These are phyloP conservation scores for Merodon equestris DNA, from an alignment of 2,888 invertebrate species.

Conservation along the genomic window DNA sequence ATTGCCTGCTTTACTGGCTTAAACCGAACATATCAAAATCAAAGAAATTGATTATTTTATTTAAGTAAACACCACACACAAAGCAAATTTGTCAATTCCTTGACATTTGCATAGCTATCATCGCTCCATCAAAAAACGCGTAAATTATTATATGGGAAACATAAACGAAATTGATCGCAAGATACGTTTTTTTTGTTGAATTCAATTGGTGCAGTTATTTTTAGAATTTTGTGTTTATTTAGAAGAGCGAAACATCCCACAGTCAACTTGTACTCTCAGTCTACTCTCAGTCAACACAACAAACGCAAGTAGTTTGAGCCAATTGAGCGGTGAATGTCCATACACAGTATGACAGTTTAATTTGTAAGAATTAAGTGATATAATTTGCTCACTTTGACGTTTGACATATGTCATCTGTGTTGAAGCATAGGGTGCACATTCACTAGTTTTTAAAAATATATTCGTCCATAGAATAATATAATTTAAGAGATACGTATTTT, in stretches of 20 bases:
- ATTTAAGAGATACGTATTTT: too few relatives aligned
- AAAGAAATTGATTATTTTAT: conserved; percentile 36
- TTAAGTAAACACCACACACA: conserved; percentile 58
- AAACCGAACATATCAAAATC: conserved; percentile 42
- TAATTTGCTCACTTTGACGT: conserved; percentile 21
- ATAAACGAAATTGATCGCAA: background rate
- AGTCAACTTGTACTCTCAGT: conserved; percentile 29
- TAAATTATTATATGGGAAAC: conserved; percentile 32
- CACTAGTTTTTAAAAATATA: too few relatives aligned
- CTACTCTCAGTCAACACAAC: conserved; percentile 50
- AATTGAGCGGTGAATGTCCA: conserved; percentile 2
- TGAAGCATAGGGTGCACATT: too few relatives aligned
- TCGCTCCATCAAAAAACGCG: conserved; percentile 16
- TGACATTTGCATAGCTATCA: conserved; percentile 50
- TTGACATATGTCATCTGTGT: too few relatives aligned
- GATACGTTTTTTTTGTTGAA: background rate
- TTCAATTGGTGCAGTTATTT: conserved; percentile 39
- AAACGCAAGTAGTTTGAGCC: conserved; percentile 9
- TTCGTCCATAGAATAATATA: too few relatives aligned
- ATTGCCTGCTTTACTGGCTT: conserved; percentile 6
- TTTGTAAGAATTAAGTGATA: too few relatives aligned
- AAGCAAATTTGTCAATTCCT: conserved; percentile 49
- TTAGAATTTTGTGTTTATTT: conserved; percentile 63
- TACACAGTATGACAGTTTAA: too few relatives aligned
- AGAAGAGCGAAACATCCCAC: conserved; percentile 43